Percentiles rank a stretch among this genome's conserved stretches.
These are phyloP conservation scores for Eurypyga helias DNA, from an alignment of 2,113 vertebrate genomes.

Conservation along the genomic window DNA sequence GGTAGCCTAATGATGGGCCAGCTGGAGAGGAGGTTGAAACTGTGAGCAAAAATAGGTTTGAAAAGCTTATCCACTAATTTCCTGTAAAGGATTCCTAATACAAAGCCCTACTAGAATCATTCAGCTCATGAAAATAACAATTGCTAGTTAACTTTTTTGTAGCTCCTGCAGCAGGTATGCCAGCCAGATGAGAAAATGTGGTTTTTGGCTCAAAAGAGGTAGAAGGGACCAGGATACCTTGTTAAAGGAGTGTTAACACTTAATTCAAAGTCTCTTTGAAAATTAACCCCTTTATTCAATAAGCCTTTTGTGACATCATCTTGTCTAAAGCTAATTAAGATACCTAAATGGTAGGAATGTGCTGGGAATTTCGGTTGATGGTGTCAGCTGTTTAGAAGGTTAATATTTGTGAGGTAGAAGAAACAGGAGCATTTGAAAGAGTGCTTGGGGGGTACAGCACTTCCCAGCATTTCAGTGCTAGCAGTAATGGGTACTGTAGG, in stretches of 20 bases:
- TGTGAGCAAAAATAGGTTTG: constrained; percentile 22
- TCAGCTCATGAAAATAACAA: constrained; percentile 4
- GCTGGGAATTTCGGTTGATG: neutral
- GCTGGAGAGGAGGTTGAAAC: neutral
- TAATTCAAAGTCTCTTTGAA: neutral
- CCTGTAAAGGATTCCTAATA: neutral
- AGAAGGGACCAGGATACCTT: neutral
- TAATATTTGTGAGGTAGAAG: neutral
- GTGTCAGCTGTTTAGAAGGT: neutral
- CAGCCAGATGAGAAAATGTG: neutral
- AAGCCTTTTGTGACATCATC: neutral
- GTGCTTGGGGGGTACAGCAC: neutral
- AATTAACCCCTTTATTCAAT: neutral
- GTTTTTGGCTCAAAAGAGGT: neutral
- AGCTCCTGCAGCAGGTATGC: neutral
- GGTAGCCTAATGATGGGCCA: neutral
- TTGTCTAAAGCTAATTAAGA: neutral
- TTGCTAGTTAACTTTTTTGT: neutral
- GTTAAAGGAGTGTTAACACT: neutral
- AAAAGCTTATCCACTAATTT: neutral
- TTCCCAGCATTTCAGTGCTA: neutral
- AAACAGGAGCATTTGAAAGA: neutral
- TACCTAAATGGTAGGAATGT: neutral
- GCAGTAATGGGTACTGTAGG: neutral
- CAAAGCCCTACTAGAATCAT: neutral